Conservation (phyloP, 2,113 vertebrate genomes). For the Halichoeres trimaculatus region DNA sequence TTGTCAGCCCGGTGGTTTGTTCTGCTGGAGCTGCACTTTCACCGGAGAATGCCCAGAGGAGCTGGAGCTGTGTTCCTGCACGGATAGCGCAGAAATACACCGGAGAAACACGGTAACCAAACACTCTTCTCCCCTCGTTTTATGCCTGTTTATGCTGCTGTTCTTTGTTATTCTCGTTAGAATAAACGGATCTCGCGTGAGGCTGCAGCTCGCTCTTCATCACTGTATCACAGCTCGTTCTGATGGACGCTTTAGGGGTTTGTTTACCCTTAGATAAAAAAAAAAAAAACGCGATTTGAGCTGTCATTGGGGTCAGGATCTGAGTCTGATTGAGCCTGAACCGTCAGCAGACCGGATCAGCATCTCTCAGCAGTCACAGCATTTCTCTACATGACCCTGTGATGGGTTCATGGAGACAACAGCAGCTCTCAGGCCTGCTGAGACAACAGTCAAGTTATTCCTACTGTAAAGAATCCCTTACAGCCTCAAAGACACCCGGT, state of each 20-base stretch:
- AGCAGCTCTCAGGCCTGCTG: conserved; percentile 18
- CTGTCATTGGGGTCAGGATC: not conserved
- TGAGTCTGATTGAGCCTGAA: not conserved
- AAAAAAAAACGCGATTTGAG: not conserved
- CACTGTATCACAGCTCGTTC: not conserved
- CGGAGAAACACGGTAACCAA: conserved; percentile 47
- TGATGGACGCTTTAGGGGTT: not conserved
- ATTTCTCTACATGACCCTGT: not conserved
- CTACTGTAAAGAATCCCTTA: too few species aligned
- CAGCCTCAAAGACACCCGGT: too few species aligned
- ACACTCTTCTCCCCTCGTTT: rapidly evolving
- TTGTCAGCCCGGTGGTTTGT: conserved; percentile 50
- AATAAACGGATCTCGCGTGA: conserved; percentile 32
- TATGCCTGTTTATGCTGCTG: not conserved
- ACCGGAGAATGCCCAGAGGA: conserved; percentile 51
- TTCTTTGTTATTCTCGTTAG: conserved; percentile 27
- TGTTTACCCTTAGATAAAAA: conserved; percentile 29
- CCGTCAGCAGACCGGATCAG: not conserved
- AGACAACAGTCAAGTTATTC: too few species aligned
- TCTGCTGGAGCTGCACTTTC: conserved; percentile 40
- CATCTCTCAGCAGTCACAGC: not conserved
- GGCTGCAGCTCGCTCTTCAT: not conserved
- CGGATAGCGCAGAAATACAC: conserved; percentile 39
- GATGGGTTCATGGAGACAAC: conserved; percentile 17
- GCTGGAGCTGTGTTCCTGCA: conserved; percentile 33